phyloP scores from a whole-genome alignment of 2,888 invertebrate genomes.

The Chymomyza amoena region DNA sequence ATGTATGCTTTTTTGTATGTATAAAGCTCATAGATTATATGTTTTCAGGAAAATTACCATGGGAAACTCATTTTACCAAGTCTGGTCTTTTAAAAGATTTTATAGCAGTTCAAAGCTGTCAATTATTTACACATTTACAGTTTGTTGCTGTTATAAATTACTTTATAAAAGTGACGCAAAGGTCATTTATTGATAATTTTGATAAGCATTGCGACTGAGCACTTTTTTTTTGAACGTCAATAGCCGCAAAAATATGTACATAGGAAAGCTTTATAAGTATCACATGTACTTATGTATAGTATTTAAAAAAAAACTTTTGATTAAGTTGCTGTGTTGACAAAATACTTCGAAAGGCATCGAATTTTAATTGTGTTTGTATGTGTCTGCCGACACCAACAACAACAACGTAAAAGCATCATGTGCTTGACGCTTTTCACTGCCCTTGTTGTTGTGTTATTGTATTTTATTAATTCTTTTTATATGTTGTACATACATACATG shows the following conservation, averaged over 20 bases:
- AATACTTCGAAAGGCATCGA: neutral
- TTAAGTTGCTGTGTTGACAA: conserved; percentile 58
- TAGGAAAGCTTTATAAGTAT: neutral
- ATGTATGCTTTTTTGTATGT: neutral
- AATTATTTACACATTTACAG: neutral
- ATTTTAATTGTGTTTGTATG: conserved; percentile 13
- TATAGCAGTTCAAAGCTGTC: neutral
- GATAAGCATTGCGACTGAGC: conserved; percentile 47
- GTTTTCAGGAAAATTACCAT: neutral
- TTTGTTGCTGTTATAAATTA: neutral
- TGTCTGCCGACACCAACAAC: conserved; percentile 1
- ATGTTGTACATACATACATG: conserved; percentile 16
- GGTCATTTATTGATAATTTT: conserved; percentile 65
- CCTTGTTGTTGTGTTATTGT: conserved; percentile 22
- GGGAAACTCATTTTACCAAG: neutral
- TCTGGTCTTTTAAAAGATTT: neutral
- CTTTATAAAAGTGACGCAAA: conserved; percentile 45
- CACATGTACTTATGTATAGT: conserved; percentile 20
- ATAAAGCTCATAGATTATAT: neutral
- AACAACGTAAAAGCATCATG: conserved; percentile 20
- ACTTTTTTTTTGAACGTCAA: neutral
- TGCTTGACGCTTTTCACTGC: conserved; percentile 19
- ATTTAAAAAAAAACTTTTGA: conserved; percentile 48
- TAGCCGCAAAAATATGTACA: neutral
- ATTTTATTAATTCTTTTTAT: conserved; percentile 19